A percentile compares a stretch with the other conserved stretches of the same genome.
These are phyloP conservation scores for Yponomeuta sedellus DNA, from an alignment of 2,888 invertebrate genomes.

Conservation along the genomic window DNA sequence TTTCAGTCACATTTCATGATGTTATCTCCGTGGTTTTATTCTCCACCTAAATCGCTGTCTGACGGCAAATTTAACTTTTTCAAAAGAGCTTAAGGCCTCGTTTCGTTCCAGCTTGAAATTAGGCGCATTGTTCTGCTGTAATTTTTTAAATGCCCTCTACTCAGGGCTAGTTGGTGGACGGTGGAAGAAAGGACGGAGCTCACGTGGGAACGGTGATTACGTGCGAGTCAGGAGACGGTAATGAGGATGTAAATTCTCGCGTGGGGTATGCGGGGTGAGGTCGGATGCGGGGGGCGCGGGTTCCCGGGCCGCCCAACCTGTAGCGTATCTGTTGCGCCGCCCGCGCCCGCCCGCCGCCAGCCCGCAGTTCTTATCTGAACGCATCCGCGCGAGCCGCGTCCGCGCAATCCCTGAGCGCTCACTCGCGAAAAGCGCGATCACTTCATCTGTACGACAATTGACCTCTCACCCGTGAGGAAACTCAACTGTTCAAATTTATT, in stretches of 20 bases:
- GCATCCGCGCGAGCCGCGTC: slow-evolving; percentile 12
- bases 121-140: not conserved
- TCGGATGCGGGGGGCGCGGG: slow-evolving; percentile 25
- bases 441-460: slow-evolving; percentile 10
- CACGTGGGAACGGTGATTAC: slow-evolving; percentile 25
- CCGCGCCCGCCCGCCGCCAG: slow-evolving; percentile 37
- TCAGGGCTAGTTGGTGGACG: not conserved
- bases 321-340: slow-evolving; percentile 71
- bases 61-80: not conserved
- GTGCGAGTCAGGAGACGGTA: slow-evolving; percentile 51
- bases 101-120: not conserved
- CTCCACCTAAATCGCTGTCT: not conserved
- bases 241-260: slow-evolving; percentile 67
- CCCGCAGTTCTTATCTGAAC: slow-evolving; percentile 5
- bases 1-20: not conserved
- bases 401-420: slow-evolving; percentile 2
- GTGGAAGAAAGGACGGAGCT: not conserved
- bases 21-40: not conserved
- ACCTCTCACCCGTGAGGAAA: not conserved
- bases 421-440: slow-evolving; percentile 1
- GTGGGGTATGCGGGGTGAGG: slow-evolving; percentile 31
- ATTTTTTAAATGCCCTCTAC: not conserved
- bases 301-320: slow-evolving; percentile 71
- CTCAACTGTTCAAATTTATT: not conserved
- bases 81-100: not conserved